A percentile compares a stretch with the other conserved stretches of the same genome.
These are phyloP conservation scores for Periplaneta americana DNA, from an alignment of 1,140 invertebrate genomes.

Conservation along the genomic window DNA sequence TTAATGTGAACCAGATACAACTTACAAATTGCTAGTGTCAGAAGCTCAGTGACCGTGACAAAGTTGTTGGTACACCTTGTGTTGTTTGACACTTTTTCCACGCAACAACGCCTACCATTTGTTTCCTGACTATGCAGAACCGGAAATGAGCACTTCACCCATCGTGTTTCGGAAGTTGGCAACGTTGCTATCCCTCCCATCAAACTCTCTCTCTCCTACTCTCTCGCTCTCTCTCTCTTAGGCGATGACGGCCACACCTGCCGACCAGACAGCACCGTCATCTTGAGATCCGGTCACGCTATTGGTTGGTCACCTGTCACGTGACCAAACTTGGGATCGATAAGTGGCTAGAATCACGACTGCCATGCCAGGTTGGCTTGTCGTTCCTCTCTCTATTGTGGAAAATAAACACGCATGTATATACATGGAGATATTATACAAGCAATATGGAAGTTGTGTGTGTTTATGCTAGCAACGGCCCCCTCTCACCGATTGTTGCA, in stretches of 20 bases:
- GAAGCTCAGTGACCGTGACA: not conserved
- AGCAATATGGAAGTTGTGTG: not conserved
- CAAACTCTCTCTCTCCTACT: too few species aligned
- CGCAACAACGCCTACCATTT: not conserved
- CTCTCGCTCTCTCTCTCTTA: too few species aligned
- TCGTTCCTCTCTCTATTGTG: not conserved
- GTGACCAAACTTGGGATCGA: not conserved
- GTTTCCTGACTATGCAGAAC: not conserved
- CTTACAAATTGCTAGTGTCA: too few species aligned
- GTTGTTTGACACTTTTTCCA: not conserved
- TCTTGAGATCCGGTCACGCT: not conserved
- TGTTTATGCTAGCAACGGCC: not conserved
- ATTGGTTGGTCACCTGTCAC: not conserved
- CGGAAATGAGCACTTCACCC: not conserved
- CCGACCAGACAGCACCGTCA: not conserved
- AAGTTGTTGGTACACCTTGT: not conserved
- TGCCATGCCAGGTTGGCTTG: not conserved
- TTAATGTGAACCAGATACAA: not conserved
- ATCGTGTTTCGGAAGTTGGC: not conserved
- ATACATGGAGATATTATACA: not conserved
- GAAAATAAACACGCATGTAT: not conserved
- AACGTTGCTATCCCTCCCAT: not conserved
- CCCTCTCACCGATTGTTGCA: not conserved
- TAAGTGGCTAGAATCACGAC: not conserved
- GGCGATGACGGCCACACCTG: not conserved